Evolutionary conservation across 2,797 vertebrate species (phyloP).

Genomic region (Danionella dracula): DNA sequence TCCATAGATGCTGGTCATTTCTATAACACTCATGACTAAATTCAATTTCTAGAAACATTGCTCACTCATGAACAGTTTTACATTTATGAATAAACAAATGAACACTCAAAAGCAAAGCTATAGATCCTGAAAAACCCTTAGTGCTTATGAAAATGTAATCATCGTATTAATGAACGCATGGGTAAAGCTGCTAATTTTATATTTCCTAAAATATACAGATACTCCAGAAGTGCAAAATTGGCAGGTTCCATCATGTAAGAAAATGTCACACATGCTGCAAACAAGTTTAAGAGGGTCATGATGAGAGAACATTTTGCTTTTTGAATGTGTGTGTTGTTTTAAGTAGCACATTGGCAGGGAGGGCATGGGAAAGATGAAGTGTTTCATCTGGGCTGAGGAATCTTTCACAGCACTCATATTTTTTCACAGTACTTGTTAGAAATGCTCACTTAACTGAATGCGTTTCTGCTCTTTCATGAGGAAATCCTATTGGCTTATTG

Average conservation of each 20-base stretch:
- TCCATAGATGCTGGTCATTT: not conserved
- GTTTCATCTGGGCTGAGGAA: not conserved
- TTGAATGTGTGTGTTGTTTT: not conserved
- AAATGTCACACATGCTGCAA: not conserved
- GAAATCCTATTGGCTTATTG: too few species aligned
- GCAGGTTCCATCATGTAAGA: not conserved
- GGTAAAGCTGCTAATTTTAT: conserved; percentile 4
- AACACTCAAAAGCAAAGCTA: too few species aligned
- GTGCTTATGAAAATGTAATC: too few species aligned
- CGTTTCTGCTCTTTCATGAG: too few species aligned
- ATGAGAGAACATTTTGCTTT: not conserved
- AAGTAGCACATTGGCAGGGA: not conserved
- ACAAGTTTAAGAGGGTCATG: conserved; percentile 12
- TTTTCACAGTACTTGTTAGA: not conserved
- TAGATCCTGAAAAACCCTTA: too few species aligned
- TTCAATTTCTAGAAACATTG: too few species aligned
- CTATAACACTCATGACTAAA: not conserved
- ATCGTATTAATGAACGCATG: not conserved
- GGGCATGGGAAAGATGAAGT: not conserved
- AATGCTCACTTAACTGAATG: too few species aligned
- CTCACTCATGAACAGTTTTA: too few species aligned
- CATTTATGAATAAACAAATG: too few species aligned
- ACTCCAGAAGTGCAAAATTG: not conserved
- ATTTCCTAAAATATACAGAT: not conserved
- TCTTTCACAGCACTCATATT: not conserved